Evolutionary conservation across 2,888 invertebrate species (phyloP), one percentile per base, ranked within the genome.

Genomic region (Electrophaes corylata): DNA sequence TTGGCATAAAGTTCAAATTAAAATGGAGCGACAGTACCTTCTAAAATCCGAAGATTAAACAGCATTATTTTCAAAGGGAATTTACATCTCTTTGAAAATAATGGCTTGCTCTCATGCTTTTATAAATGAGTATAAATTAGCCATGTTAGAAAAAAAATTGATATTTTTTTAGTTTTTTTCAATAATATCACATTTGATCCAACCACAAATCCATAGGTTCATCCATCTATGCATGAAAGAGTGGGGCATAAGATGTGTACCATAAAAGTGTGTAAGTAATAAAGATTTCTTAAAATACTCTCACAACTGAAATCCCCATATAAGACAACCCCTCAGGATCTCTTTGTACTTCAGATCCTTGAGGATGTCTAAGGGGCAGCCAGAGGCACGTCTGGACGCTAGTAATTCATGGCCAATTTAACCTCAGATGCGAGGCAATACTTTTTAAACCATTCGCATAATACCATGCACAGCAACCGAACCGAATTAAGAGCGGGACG

Each of bases 391-490:
- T 23, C 23, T 8, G 1, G 11, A 37, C 14, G 3, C 16, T 31
- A 16, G 6, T 33, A 23, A 23, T 1, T 16, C 11, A 37, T 52
- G 55, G 61, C 57, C 29, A 57, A 57, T 57, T 50, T 46, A 47
- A 16, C 50, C 19, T 60, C 55, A 51, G 23, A 43, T 55, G 43
- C 12, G 51, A 60, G 43, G 19, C 44, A 10, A 20, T 37, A 18
- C 29, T 41, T 11, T 44, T 37, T 19, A 18, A 48, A 52, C 59
- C 58, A 58, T 55, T 53, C 66, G 48, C 62, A 57, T 26, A 52
- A 58, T 60, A 57, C 67, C 89, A 89, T 89, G 89, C 89, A 87
- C 70, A 79, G 78, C 79, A 84, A 87, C 83, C 83, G 82, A 81
- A 82, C 85, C 83, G 71, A 69, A 72, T 71, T 71, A 57, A 74